Base-by-base conservation (phyloP, 2,113 vertebrate species). In the Aspidoscelis tigris region DNA sequence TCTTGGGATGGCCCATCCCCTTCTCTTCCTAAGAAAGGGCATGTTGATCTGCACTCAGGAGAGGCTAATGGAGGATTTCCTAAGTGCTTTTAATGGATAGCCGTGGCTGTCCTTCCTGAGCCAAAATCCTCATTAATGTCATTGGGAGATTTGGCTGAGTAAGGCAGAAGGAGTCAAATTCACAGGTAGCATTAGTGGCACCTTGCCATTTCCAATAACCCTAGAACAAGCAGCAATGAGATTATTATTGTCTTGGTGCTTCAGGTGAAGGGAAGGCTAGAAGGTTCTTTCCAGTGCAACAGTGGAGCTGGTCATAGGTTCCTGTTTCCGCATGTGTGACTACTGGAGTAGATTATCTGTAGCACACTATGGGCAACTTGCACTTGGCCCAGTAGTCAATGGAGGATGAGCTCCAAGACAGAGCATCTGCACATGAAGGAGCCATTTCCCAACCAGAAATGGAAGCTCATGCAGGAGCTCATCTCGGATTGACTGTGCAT, bases 81-180 rank as follows among this genome's bases (percentile, higher is more conserved):
- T 41, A 78, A 10, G 41, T 53, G 77, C 66, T 72, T 18, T 82
- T 61, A 68, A 3, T 80, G 87, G 76, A 88, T 87, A 24, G 26
- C 66, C 72, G 39, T 61, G 4, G 0, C 10, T 4, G 4, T 76
- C 58, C 74, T 68, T 24, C 20, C 11, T 0, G 44, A 86, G 87
- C 72, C 88, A 92, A 79, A 78, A 65, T 55, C 78, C 80, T 88
- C 88, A 88, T 86, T 84, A 82, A 82, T 66, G 18, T 33, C 20
- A 24, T 73, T 64, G 75, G 1, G 1, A 18, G 39, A 0, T 0
- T n/a, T 82, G 75, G 44, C 86, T 83, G 20, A 83, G 21, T 78
- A 83, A 82, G 68, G 50, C 7, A 14, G 44, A 43, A 6, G 1
- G 0, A 44, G 69, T 39, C 79, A 4, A 39, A 70, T 83, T 64